Base-by-base conservation (phyloP, 2,797 vertebrate genomes). In the Delichon dasypus region DNA sequence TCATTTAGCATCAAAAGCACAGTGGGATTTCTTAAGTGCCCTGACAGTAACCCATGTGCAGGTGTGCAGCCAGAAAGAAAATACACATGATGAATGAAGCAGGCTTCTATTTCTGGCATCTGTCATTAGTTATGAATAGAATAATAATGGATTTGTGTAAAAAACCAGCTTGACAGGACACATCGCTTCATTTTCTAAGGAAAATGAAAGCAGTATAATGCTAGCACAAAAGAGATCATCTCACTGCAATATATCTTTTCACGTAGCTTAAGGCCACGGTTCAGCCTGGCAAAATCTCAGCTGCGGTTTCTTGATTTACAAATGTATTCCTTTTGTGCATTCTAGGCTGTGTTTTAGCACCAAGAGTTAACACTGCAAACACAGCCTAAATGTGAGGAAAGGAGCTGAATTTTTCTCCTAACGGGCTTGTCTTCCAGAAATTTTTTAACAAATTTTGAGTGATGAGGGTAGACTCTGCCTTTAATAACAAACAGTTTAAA, bases 101-200 rank as follows among this genome's bases (percentile, higher is more conserved):
- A 54, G 29, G 16, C 45, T 89, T 83, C 77, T 86, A 61, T 92
- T 93, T 94, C 74, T 90, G 81, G 40, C 50, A 57, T 72, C 48
- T 94, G 47, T 36, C 51, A 64, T 81, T 91, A 93, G 51, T 81
- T 76, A 74, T 71, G 88, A 89, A 82, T 53, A 40, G 48, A 90
- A 92, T 79, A 88, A 91, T 91, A 91, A 68, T 4, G 3, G 25
- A 79, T 79, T 82, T 55, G 26, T 77, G 16, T 64, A 79, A 53
- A 36, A 86, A 95, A 88, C 42, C 50, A 88, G 7, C 50, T 68
- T 90, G 62, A 73, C 36, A 72, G 70, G 47, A 64, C 36, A 44
- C 1, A 1, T 62, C 81, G 64, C 34, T 88, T 91, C 26, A 51
- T 91, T 79, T 91, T 80, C 57, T 51, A 55, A 86, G 42, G 34